Evolutionary conservation across 2,797 vertebrate genomes (phyloP).

Genomic region (Gymnocypris eckloni): DNA sequence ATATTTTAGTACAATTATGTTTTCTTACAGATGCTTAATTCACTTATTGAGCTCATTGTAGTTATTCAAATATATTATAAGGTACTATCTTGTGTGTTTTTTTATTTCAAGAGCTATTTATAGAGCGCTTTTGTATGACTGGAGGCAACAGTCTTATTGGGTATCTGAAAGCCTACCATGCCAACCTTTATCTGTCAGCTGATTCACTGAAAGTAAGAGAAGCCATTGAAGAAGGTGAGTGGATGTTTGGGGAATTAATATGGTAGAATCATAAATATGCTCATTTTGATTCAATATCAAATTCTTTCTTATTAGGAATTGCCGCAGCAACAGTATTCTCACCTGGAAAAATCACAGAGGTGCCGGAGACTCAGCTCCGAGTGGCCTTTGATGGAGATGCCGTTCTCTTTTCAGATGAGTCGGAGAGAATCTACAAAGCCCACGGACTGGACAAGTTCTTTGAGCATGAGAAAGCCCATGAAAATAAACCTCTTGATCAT

Average conservation of each 20-base stretch:
- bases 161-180: conserved; percentile 95
- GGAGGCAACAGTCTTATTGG: conserved; percentile 94
- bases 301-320: conserved; percentile 79
- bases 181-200: conserved; percentile 94
- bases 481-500: conserved; percentile 92
- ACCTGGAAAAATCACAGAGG: conserved; percentile 81
- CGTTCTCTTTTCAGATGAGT: conserved; percentile 94
- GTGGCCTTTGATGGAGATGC: conserved; percentile 95
- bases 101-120: conserved; percentile 81
- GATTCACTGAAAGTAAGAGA: conserved; percentile 89
- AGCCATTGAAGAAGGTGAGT: conserved; percentile 91
- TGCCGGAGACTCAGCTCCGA: conserved; percentile 88
- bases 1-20: no score
- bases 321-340: conserved; percentile 95
- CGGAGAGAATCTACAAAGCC: conserved; percentile 90
- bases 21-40: neutral
- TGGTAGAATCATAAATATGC: conserved; percentile 27
- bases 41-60: neutral
- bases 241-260: neutral
- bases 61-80: neutral
- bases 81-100: neutral
- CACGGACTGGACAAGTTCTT: conserved; percentile 93
- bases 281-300: neutral
- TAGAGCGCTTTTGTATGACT: conserved; percentile 97
- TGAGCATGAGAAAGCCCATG: conserved; percentile 89